Evolutionary conservation across 2,113 vertebrate genomes (phyloP).

Genomic region (Junco hyemalis): DNA sequence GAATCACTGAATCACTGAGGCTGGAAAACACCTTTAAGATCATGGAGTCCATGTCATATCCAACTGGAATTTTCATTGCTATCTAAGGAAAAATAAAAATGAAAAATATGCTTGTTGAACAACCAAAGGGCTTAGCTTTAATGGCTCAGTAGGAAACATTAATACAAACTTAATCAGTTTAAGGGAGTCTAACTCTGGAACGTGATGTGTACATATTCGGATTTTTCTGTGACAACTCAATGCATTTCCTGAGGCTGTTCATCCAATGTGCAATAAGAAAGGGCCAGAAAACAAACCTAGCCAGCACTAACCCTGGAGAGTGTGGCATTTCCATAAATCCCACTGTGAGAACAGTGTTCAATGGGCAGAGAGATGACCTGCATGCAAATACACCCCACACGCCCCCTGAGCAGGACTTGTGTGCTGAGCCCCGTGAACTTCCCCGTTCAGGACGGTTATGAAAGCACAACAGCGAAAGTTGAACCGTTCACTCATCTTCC

Average conservation of each 20-base stretch:
- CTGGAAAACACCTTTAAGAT: background rate
- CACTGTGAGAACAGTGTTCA: background rate
- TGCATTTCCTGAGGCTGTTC: background rate
- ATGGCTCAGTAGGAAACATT: background rate
- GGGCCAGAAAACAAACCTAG: background rate
- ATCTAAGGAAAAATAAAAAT: background rate
- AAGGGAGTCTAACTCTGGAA: background rate
- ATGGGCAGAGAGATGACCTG: background rate
- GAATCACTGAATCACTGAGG: background rate
- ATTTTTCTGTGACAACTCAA: background rate
- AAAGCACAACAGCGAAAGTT: background rate
- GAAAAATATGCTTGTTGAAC: background rate
- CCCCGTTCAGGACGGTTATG: background rate
- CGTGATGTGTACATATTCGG: rapidly evolving
- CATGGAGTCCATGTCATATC: background rate
- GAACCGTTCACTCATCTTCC: background rate
- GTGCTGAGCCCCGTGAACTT: background rate
- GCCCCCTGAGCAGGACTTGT: background rate
- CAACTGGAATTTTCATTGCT: background rate
- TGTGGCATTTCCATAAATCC: background rate
- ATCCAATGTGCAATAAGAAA: background rate
- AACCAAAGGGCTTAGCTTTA: background rate
- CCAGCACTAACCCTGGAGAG: background rate
- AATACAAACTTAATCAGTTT: background rate
- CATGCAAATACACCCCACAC: background rate